These are phyloP conservation scores for Aphaenogaster rudis DNA, from an alignment of 1,140 invertebrate species.

Conservation along the genomic window DNA sequence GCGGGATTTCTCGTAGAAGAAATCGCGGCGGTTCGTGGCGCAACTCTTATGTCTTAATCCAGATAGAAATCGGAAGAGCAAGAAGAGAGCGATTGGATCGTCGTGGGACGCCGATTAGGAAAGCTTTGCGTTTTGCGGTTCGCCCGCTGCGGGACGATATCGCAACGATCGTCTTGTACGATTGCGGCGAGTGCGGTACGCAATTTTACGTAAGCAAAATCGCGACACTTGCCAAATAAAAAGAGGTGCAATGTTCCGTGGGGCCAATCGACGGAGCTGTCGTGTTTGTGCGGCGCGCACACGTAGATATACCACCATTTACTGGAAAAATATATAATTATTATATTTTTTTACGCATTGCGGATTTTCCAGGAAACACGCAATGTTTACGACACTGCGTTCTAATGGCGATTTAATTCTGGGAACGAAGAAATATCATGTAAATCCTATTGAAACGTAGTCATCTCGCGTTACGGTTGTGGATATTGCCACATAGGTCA, in stretches of 20 bases:
- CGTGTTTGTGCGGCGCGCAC: neutral
- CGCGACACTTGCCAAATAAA: conserved; percentile 8
- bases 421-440: conserved; percentile 45
- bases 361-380: neutral
- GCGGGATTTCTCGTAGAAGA: conserved; percentile 16
- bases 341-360: neutral
- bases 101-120: conserved; percentile 36
- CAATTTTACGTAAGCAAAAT: conserved; percentile 45
- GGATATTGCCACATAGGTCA: conserved; percentile 79
- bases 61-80: conserved; percentile 33
- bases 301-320: neutral
- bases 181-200: conserved; percentile 33
- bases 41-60: conserved; percentile 46
- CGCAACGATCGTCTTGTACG: conserved; percentile 48
- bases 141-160: conserved; percentile 5
- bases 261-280: neutral
- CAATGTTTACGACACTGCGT: conserved; percentile 13
- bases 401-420: conserved; percentile 30
- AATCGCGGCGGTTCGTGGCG: conserved; percentile 32
- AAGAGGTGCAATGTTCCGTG: conserved; percentile 6
- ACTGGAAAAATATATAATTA: neutral
- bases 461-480: conserved; percentile 50
- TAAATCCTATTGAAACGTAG: conserved; percentile 47
- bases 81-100: conserved; percentile 35
- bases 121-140: conserved; percentile 52